A percentile compares a stretch with the other conserved stretches of the same genome.
Evolutionary conservation across 1,140 invertebrate species (phyloP).

Genomic region (Arctopsyche grandis): DNA sequence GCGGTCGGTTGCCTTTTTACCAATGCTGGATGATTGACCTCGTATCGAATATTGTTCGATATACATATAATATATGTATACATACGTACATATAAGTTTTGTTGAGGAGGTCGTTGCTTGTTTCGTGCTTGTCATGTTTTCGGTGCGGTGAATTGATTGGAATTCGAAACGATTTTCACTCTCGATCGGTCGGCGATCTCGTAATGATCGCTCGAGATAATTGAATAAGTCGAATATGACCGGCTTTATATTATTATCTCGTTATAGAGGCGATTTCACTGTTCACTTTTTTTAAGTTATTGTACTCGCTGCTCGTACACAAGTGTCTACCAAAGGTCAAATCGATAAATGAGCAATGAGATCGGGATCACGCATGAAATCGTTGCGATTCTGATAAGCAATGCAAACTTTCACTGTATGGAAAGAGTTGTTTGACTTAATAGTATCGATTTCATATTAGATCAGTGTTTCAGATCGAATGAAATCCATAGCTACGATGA

Average conservation of each 20-base stretch:
- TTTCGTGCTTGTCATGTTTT: slow-evolving; percentile 3
- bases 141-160: neutral
- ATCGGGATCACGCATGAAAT: too few species aligned
- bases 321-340: too few species aligned
- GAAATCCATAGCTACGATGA: too few species aligned
- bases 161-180: slow-evolving; percentile 3
- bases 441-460: too few species aligned
- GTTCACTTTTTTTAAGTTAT: neutral
- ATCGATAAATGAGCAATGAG: too few species aligned
- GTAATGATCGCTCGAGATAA: neutral
- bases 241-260: neutral
- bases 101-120: neutral
- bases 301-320: too few species aligned
- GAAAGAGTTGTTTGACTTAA: too few species aligned
- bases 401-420: too few species aligned
- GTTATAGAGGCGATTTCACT: neutral
- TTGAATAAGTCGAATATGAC: neutral
- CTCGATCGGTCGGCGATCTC: neutral
- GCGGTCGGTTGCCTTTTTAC: neutral
- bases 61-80: too few species aligned
- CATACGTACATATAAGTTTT: too few species aligned
- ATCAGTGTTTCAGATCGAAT: too few species aligned
- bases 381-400: too few species aligned
- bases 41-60: neutral
- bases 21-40: neutral